Evolutionary conservation across 1,140 invertebrate genomes (phyloP).

Genomic region (Carposina sasakii): DNA sequence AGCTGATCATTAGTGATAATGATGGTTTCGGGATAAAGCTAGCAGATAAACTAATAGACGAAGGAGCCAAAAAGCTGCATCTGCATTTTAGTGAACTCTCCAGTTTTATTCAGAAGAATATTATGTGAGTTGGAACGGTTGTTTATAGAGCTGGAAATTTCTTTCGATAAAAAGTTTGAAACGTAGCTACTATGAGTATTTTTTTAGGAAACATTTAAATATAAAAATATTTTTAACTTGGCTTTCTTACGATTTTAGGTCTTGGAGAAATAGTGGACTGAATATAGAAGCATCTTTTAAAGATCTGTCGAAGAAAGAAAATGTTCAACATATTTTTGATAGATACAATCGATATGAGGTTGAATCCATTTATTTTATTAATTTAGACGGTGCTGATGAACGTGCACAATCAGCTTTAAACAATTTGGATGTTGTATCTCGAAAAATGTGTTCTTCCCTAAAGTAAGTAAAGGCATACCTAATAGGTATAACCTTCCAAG

Average conservation of each 20-base stretch:
- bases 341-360: constrained; percentile 6
- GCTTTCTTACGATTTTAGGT: constrained; percentile 17
- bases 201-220: background rate
- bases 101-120: background rate
- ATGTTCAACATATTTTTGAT: constrained; percentile 10
- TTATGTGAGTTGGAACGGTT: background rate
- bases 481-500: background rate
- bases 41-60: constrained; percentile 8
- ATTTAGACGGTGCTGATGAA: background rate
- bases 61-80: constrained; percentile 12
- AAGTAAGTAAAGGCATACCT: background rate
- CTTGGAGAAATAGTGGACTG: constrained; percentile 15
- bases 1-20: constrained; percentile 12
- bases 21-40: constrained; percentile 4
- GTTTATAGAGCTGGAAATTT: background rate
- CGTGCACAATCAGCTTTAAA: background rate
- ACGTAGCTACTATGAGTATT: background rate
- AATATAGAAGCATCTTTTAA: constrained; percentile 14
- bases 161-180: background rate
- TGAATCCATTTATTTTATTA: constrained; percentile 17
- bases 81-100: constrained; percentile 5
- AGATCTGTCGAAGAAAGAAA: constrained; percentile 6
- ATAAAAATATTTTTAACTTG: background rate
- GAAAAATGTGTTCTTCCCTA: background rate
- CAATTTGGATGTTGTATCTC: background rate